Evolutionary conservation across 2,113 vertebrate genomes (phyloP).

Genomic region (Pogonocichla stellata): DNA sequence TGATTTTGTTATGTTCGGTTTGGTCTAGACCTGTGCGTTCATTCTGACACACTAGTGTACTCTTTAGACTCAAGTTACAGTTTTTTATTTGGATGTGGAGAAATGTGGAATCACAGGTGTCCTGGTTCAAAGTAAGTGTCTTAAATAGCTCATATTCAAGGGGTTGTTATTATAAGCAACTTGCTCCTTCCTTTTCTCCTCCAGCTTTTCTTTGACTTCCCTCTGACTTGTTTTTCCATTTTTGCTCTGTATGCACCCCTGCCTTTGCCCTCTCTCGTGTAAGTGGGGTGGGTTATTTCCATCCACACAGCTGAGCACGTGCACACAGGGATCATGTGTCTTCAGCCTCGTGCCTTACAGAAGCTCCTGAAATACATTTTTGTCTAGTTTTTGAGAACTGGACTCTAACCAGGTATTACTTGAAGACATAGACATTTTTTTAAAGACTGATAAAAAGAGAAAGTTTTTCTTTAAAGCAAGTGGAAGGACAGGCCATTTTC

Average conservation of each 20-base stretch:
- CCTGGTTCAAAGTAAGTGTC: background rate
- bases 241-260: background rate
- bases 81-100: background rate
- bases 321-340: background rate
- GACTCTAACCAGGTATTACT: background rate
- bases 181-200: background rate
- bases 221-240: background rate
- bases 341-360: background rate
- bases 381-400: background rate
- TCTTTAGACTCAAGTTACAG: background rate
- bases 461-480: background rate
- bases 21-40: background rate
- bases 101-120: background rate
- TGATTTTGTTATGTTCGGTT: background rate
- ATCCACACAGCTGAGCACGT: accelerated
- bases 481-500: background rate
- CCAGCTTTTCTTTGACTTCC: background rate
- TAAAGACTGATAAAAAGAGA: background rate
- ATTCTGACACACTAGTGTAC: background rate
- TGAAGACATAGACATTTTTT: background rate
- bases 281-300: background rate
- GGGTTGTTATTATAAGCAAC: background rate
- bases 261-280: background rate
- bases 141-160: background rate
- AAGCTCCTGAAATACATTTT: background rate